Evolutionary conservation across 2,797 vertebrate genomes (phyloP).

Genomic region (Dryobates pubescens): DNA sequence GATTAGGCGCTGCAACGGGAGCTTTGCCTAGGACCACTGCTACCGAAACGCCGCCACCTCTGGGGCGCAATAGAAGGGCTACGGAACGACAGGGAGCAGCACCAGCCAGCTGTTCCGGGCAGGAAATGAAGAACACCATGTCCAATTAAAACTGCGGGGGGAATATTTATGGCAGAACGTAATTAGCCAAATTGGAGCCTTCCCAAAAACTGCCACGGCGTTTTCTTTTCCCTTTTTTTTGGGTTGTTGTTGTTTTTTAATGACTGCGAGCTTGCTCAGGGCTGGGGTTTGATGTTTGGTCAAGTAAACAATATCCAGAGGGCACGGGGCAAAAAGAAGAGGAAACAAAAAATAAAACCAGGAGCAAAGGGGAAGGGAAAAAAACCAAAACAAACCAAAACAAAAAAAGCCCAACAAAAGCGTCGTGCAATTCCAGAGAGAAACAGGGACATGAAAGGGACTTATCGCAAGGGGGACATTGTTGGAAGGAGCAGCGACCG

Average conservation of each 20-base stretch:
- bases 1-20: neutral
- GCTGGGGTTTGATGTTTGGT: slow-evolving; percentile 52
- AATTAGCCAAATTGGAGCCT: slow-evolving; percentile 67
- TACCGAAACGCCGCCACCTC: neutral
- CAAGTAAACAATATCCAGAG: slow-evolving; percentile 58
- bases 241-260: slow-evolving; percentile 27
- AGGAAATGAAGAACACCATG: slow-evolving; percentile 69
- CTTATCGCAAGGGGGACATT: slow-evolving; percentile 47
- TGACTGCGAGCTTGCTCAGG: neutral
- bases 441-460: slow-evolving; percentile 62
- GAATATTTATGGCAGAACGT: slow-evolving; percentile 56
- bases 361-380: slow-evolving; percentile 16
- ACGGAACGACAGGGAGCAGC: neutral
- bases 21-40: neutral
- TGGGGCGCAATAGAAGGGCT: neutral
- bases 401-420: neutral
- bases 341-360: neutral
- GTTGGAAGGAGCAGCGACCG: slow-evolving; percentile 59
- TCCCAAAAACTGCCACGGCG: slow-evolving; percentile 45
- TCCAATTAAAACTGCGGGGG: slow-evolving; percentile 70
- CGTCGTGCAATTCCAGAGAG: neutral
- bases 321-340: slow-evolving; percentile 9
- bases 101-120: slow-evolving; percentile 37
- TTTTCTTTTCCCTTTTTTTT: no score
- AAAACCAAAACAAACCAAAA: no score